Evolutionary conservation across 2,888 invertebrate species (phyloP).

Genomic region (Epinotia brunnichana): DNA sequence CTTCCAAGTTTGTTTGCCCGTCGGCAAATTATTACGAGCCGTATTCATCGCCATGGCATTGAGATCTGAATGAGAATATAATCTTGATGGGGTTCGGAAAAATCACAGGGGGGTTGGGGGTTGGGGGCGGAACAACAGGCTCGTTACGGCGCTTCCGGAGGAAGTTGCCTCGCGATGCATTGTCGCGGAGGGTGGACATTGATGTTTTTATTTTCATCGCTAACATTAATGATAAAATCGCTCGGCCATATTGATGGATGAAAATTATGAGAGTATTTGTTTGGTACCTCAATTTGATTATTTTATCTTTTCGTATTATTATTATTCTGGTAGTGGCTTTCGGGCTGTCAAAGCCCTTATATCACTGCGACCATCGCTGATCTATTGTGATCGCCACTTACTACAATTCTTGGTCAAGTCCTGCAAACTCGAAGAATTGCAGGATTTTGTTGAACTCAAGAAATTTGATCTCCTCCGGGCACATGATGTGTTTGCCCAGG

Average conservation of each 20-base stretch:
- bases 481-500: too few species aligned
- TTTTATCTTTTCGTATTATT: too few species aligned
- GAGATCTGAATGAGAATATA: constrained; percentile 74
- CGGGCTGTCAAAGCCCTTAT: too few species aligned
- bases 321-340: too few species aligned
- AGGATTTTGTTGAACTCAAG: too few species aligned
- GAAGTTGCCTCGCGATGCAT: constrained; percentile 80
- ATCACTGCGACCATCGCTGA: too few species aligned
- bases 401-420: too few species aligned
- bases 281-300: too few species aligned
- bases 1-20: constrained; percentile 49
- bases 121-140: constrained; percentile 74
- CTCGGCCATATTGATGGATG: constrained; percentile 25
- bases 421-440: too few species aligned
- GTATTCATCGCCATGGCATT: constrained; percentile 78
- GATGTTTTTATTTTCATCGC: constrained; percentile 72
- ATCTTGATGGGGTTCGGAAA: constrained; percentile 65
- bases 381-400: too few species aligned
- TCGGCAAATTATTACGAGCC: constrained; percentile 74
- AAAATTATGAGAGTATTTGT: background rate
- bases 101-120: constrained; percentile 53
- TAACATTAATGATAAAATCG: constrained; percentile 64
- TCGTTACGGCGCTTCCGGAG: constrained; percentile 81
- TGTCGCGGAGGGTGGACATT: constrained; percentile 77
- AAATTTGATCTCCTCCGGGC: too few species aligned